Percentiles rank a stretch among this genome's conserved stretches.
Conservation (phyloP, 2,888 invertebrate genomes). For the Galerucella calmariensis region DNA sequence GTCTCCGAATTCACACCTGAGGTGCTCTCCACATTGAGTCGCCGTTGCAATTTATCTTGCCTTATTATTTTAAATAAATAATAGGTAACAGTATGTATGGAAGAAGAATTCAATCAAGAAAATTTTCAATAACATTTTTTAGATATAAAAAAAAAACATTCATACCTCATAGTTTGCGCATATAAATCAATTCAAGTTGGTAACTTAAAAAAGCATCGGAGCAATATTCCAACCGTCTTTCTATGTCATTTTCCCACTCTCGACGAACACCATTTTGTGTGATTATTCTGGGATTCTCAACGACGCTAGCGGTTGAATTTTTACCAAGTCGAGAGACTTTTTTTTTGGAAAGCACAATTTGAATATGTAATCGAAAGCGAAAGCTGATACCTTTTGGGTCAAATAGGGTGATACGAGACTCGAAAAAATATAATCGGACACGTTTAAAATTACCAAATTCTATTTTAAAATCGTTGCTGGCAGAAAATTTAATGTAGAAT, state of each 20-base stretch:
- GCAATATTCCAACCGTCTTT: slow-evolving; percentile 44
- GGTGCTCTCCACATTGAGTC: too few relatives aligned
- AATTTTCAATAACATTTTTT: too few relatives aligned
- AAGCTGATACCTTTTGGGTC: background rate
- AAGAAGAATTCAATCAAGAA: too few relatives aligned
- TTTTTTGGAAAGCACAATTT: background rate
- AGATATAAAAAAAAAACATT: too few relatives aligned
- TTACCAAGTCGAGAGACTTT: background rate
- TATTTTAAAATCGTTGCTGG: background rate
- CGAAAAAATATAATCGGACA: background rate
- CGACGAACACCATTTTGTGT: slow-evolving; percentile 41
- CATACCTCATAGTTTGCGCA: too few relatives aligned
- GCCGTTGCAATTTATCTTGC: too few relatives aligned
- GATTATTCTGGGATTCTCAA: slow-evolving; percentile 14
- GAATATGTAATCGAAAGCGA: background rate
- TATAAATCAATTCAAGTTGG: slow-evolving; percentile 32
- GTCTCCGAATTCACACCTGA: too few relatives aligned
- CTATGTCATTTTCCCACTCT: slow-evolving; percentile 49
- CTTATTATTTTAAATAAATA: too few relatives aligned
- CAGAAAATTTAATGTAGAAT: background rate
- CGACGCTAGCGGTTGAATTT: background rate
- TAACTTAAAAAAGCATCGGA: slow-evolving; percentile 51
- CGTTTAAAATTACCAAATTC: background rate
- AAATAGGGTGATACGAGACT: background rate
- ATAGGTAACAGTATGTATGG: too few relatives aligned